Conservation (phyloP, 2,113 vertebrate species). For the Crotalus helleri region DNA sequence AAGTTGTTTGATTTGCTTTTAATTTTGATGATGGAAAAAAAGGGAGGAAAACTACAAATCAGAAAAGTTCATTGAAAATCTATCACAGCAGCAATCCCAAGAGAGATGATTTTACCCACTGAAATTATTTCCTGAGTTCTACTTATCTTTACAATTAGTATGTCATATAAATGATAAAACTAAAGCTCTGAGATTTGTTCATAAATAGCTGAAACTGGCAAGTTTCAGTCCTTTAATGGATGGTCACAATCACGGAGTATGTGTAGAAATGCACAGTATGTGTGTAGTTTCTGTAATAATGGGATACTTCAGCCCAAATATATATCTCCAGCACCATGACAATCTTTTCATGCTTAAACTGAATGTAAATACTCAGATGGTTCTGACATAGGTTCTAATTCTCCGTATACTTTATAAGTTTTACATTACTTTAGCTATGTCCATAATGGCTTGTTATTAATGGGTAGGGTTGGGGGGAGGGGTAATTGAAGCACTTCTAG, state of each 20-base stretch:
- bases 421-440: slow-evolving; percentile 36
- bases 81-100: neutral
- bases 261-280: neutral
- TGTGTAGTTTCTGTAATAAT: neutral
- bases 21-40: neutral
- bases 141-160: neutral
- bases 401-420: slow-evolving; percentile 42
- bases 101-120: neutral
- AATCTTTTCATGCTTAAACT: slow-evolving; percentile 22
- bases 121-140: neutral
- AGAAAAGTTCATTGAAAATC: neutral
- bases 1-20: neutral
- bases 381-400: slow-evolving; percentile 36
- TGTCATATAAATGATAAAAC: neutral
- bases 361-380: slow-evolving; percentile 35
- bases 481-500: slow-evolving; percentile 24
- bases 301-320: neutral
- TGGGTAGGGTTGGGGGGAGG: neutral
- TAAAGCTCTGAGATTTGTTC: neutral
- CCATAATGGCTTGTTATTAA: slow-evolving; percentile 45
- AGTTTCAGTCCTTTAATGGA: neutral
- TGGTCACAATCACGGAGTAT: too few relatives aligned
- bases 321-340: neutral
- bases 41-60: neutral
- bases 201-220: neutral